Base-by-base conservation (phyloP, 2,888 invertebrate species). In the Andrena bicolor region DNA sequence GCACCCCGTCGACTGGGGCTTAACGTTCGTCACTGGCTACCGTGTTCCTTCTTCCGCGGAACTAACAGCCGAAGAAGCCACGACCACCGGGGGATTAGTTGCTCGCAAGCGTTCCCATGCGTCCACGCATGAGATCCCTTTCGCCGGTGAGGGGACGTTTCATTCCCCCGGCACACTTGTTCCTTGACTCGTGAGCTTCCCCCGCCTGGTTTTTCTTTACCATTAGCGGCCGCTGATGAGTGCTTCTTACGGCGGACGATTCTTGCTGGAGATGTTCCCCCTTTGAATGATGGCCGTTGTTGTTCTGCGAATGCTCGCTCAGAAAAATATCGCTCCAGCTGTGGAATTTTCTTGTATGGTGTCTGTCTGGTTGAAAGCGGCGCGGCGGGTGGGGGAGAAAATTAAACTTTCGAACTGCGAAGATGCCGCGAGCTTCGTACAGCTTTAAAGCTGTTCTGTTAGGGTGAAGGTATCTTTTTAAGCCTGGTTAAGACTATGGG, bases 151-250 rank as follows among this genome's bases (percentile, higher is more conserved):
- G 28, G 51, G 69, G 23, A 76, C 35, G 49, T 58, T 30, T 60
- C 51, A 41, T 80, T 60, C 60, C 26, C 35, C 20, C 64, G 70
- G 65, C 49, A 77, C 63, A 65, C 49, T 77, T 80, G 41, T 30
- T 41, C 30, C 70, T 10, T 48, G 49, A 30, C 49, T 79, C 79
- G 49, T 26, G 32, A 58, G n/a, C n/a, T 28, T 23, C 41, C 4
- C 16, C 16, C 41, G 4, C 3, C 7, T 8, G 28, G 49, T 16
- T 35, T 20, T 23, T 28, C 49, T 56, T 35, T 48, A 48, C 51
- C 51, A n/a, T 63, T 68, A 4, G 6, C 32, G 49, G 8, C n/a
- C 30, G 51, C n/a, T 13, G 20, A 74, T 26, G n/a, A 48, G 1
- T 13, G 26, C 32, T 68, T 32, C 26, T 60, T 35, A 32, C 30